Percentiles rank a stretch among this genome's conserved stretches.
Evolutionary conservation across 2,113 vertebrate species (phyloP).

Genomic region (Nothobranchius furzeri): DNA sequence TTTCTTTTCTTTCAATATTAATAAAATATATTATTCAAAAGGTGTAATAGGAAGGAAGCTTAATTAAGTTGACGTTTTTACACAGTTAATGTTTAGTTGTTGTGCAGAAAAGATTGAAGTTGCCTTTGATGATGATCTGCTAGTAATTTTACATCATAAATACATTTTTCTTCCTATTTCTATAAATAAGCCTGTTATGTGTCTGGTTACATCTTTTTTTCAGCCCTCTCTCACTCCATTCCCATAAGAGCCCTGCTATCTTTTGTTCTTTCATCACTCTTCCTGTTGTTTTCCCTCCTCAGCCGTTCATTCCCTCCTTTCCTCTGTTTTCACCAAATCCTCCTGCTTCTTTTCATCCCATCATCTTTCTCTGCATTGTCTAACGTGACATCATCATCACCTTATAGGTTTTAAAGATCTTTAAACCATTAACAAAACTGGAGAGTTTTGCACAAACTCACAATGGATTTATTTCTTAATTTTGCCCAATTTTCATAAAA

Average conservation of each 20-base stretch:
- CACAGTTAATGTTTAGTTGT: no score
- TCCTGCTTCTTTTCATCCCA: slow-evolving; percentile 48
- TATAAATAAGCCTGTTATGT: slow-evolving; percentile 38
- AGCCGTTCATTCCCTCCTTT: slow-evolving; percentile 37
- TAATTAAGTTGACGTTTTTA: neutral
- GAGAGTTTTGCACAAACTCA: slow-evolving; percentile 43
- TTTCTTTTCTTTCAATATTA: neutral
- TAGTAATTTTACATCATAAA: no score
- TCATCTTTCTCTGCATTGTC: slow-evolving; percentile 48
- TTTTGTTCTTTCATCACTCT: slow-evolving; percentile 36
- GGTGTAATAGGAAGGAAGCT: no score
- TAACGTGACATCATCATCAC: slow-evolving; percentile 57
- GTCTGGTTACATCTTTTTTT: slow-evolving; percentile 42
- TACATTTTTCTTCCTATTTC: neutral
- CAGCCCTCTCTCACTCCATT: slow-evolving; percentile 46
- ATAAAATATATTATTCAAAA: neutral
- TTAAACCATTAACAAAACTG: neutral
- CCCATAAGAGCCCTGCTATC: slow-evolving; percentile 41
- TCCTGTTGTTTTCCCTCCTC: slow-evolving; percentile 35
- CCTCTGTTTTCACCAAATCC: slow-evolving; percentile 27
- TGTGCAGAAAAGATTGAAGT: neutral
- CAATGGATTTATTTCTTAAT: slow-evolving; percentile 79
- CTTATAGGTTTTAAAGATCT: slow-evolving; percentile 49
- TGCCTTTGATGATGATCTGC: no score
- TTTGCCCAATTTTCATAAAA: slow-evolving; percentile 72